These are phyloP conservation scores for Manacus vitellinus DNA, from an alignment of 2,113 vertebrate species.

Conservation along the genomic window DNA sequence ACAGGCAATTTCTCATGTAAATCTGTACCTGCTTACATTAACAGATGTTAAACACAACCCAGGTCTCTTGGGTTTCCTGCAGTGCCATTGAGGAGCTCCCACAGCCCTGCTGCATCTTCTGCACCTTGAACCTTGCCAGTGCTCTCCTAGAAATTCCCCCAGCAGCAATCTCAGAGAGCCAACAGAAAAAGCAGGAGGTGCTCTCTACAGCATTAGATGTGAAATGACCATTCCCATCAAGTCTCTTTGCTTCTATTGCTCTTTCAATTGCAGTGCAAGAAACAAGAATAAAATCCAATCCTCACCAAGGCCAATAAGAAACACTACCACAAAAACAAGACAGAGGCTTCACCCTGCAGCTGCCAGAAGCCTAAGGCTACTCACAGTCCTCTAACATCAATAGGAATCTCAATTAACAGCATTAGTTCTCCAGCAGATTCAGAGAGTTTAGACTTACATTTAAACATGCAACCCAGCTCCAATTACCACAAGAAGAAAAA, in stretches of 20 bases:
- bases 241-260: background rate
- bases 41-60: background rate
- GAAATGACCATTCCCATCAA: background rate
- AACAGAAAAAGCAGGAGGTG: background rate
- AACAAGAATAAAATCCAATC: background rate
- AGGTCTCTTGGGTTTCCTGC: background rate
- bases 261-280: background rate
- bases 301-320: background rate
- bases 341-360: background rate
- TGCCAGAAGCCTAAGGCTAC: background rate
- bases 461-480: background rate
- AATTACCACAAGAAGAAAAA: rapidly evolving
- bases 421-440: background rate
- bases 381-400: background rate
- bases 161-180: background rate
- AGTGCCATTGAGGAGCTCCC: background rate
- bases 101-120: background rate
- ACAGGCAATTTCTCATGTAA: background rate
- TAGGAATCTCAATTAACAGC: background rate
- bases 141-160: background rate
- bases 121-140: background rate
- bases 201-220: background rate
- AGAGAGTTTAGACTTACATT: background rate
- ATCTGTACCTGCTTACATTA: background rate
- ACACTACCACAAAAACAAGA: background rate